Evolutionary conservation across 2,113 vertebrate genomes (phyloP).

Genomic region (Myodes glareolus): DNA sequence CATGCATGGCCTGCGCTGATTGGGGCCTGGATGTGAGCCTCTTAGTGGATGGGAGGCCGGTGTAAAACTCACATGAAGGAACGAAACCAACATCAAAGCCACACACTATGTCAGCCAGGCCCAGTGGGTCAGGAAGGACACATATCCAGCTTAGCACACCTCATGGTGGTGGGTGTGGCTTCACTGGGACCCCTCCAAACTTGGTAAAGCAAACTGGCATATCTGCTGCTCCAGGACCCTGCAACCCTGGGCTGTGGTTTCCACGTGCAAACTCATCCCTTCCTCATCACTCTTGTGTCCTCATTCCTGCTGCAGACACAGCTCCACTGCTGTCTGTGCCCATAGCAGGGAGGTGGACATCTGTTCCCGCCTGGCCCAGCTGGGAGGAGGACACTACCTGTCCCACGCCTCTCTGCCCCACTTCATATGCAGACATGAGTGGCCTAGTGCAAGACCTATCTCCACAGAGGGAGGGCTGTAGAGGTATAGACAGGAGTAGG

Average conservation of each 20-base stretch:
- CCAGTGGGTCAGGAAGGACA: background rate
- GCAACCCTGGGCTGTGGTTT: background rate
- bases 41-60: rapidly evolving
- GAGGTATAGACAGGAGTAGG: rapidly evolving
- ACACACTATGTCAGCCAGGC: rapidly evolving
- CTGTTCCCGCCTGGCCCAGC: background rate
- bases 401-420: background rate
- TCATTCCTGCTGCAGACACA: background rate
- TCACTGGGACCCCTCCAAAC: background rate
- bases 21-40: rapidly evolving
- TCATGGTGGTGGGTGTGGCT: rapidly evolving
- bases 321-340: background rate
- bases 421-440: rapidly evolving
- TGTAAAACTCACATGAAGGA: background rate
- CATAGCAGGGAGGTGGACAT: background rate
- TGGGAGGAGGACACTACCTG: background rate
- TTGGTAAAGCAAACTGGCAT: background rate
- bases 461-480: background rate
- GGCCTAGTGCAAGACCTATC: background rate
- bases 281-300: background rate
- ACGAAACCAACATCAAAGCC: background rate
- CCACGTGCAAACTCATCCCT: background rate
- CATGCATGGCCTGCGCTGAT: background rate
- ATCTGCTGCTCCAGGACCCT: background rate
- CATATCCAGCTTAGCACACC: rapidly evolving